Conservation (phyloP, 92 coral and sea anemone species). For the Phenganax stokvisi region DNA sequence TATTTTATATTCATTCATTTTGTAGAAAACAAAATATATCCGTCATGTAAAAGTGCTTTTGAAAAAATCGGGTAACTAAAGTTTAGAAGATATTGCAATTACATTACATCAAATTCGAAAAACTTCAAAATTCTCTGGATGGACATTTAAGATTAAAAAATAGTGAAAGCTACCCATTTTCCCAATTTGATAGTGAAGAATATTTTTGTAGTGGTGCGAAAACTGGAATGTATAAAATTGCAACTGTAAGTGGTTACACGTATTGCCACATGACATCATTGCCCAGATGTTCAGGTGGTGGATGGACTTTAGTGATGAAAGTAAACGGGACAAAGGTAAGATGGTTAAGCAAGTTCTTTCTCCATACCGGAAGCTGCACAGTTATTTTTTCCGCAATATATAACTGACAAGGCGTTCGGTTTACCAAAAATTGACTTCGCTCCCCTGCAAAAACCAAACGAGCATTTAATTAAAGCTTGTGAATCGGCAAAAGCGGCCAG, state of each 20-base stretch:
- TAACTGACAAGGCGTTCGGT: no score
- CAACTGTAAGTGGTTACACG: background rate
- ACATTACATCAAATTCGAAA: background rate
- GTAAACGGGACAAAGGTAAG: background rate
- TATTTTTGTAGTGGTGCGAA: background rate
- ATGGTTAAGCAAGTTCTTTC: background rate
- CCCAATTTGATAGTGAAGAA: background rate
- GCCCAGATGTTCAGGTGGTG: background rate
- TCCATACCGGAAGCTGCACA: no score
- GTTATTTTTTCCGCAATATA: no score
- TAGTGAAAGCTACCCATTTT: no score
- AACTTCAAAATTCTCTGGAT: no score
- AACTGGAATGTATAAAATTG: background rate
- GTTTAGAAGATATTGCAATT: background rate
- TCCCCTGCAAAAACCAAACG: no score
- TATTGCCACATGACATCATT: background rate
- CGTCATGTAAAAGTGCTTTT: slow-evolving; percentile 1
- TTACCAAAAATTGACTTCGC: no score
- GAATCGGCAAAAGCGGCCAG: no score
- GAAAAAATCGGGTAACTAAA: background rate
- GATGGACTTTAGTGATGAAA: slow-evolving; percentile 5
- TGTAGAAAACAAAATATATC: background rate
- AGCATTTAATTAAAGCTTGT: no score
- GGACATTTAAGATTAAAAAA: no score
- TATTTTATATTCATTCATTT: background rate